Evolutionary conservation across 1,140 invertebrate genomes (phyloP), one percentile per base, ranked within the genome.

Genomic region (Ruditapes philippinarum): DNA sequence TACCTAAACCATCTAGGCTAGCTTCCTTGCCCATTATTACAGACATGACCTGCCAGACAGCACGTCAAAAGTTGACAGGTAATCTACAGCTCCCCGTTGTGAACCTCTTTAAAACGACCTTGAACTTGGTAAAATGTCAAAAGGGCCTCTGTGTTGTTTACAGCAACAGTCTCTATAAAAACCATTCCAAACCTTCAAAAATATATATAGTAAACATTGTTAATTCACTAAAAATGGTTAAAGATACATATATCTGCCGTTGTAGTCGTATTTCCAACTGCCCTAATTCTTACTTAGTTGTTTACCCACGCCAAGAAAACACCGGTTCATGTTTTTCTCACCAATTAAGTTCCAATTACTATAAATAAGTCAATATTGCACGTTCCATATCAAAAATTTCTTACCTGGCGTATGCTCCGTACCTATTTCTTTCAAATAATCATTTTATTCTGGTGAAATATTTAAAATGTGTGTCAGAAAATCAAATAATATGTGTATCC

Each of bases 1-100:
- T 91, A 93, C 93, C 92, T 82, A 93, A 82, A 81, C 93, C 93
- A 86, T 93, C 93, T 62, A 93, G 83, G 60, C 93, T 93, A 31
- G 93, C 93, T 82, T 93, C 93, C 79, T 93, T 93, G 25, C 93
- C 93, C 93, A 93, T 93, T 51, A 86, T 91, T 28, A 76, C 84
- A 86, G 84, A 88, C 82, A 89, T 84, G 81, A 73, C 82, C 54
- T 54, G 40, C 31, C 22, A 25, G 36, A 19, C 68, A 38, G 70
- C 74, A 70, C 73, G 76, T 91, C 76, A 42, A 82, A 78, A 57
- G 57, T 76, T 89, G 76, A 85, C 74, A 76, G 74, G 36, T 57
- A 25, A 31, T n/a, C 60, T 60, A 57, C 25, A 25, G n/a, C 60
- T 31, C n/a, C 85, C 49, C 74, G 62, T 70, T 14, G 31, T 62